Evolutionary conservation across 2,888 invertebrate species (phyloP), one percentile per base, ranked within the genome.

Genomic region (Anticlea derivata): DNA sequence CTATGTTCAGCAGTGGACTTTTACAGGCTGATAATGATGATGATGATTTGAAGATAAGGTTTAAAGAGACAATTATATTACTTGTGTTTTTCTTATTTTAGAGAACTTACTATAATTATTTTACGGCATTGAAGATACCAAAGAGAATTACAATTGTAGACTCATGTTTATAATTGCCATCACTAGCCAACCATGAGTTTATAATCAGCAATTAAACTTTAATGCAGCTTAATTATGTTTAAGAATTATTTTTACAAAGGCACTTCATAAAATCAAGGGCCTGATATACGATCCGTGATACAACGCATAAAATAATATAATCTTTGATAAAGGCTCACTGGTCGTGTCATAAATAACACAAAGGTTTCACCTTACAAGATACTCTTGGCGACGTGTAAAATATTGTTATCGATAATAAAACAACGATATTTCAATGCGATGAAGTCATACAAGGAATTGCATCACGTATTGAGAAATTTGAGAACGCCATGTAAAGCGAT

Each of bases 401-500:
- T 87, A 87, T 86, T 82, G 78, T 80, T 79, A 80, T 83, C 78
- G 77, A 82, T 80, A 84, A 79, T 84, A 85, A 84, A 83, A 81
- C 73, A 66, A 78, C 75, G 73, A 85, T 81, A 81, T 78, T 72
- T 80, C 80, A 79, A 73, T 57, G 59, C 71, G 70, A 81, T 66
- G 71, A 74, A 76, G 84, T 76, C 75, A 82, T 80, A 78, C 71
- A 75, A 65, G 56, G 72, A 83, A 86, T 80, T 76, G 79, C 78
- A 72, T 85, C 87, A 87, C 87, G 84, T 82, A 81, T 81, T 75
- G 73, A 78, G 86, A 83, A 83, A 88, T 83, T 78, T 73, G 83
- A 89, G 83, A 84, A 75, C 80, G 78, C 73, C 80, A 70, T 83
- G 86, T 86, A 83, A 86, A 82, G 75, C 71, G 80, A 87, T 81